Percentiles rank a stretch among this genome's conserved stretches.
Evolutionary conservation across 2,797 vertebrate genomes (phyloP).

Genomic region (Luscinia megarhynchos): DNA sequence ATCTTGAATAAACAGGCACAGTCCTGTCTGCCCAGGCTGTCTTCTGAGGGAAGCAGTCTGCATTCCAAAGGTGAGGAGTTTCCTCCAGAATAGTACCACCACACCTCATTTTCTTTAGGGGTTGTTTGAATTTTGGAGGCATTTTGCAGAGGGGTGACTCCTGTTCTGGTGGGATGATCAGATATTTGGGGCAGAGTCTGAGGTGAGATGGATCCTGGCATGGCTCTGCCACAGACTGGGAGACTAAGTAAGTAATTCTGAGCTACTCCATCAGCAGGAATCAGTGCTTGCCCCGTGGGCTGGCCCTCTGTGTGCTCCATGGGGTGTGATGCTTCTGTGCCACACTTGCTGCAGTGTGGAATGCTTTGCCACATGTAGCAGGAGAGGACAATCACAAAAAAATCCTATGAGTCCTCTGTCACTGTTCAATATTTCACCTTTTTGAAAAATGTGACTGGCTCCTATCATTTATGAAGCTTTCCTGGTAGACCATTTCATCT

Average conservation of each 20-base stretch:
- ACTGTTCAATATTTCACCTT: background rate
- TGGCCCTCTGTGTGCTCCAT: accelerated
- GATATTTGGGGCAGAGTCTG: background rate
- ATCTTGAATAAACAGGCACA: conserved; percentile 44
- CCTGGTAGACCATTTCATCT: background rate
- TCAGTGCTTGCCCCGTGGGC: background rate
- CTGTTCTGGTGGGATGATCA: background rate
- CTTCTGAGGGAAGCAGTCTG: background rate
- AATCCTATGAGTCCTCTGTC: background rate
- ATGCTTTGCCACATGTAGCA: accelerated
- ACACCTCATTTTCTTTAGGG: background rate
- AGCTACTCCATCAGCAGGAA: background rate
- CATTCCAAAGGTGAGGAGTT: background rate
- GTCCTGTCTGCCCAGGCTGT: background rate
- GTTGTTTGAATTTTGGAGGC: background rate
- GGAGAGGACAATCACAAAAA: background rate
- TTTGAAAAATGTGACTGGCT: background rate
- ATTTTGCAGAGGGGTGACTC: background rate
- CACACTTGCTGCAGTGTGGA: background rate
- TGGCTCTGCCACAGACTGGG: background rate
- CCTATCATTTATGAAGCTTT: background rate
- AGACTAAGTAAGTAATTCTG: background rate
- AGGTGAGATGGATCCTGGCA: background rate
- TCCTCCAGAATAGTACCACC: accelerated
- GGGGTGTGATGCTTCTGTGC: background rate